A percentile compares a stretch with the other conserved stretches of the same genome.
Conservation (phyloP, 92 coral and sea anemone genomes). For the Blastomussa wellsi region DNA sequence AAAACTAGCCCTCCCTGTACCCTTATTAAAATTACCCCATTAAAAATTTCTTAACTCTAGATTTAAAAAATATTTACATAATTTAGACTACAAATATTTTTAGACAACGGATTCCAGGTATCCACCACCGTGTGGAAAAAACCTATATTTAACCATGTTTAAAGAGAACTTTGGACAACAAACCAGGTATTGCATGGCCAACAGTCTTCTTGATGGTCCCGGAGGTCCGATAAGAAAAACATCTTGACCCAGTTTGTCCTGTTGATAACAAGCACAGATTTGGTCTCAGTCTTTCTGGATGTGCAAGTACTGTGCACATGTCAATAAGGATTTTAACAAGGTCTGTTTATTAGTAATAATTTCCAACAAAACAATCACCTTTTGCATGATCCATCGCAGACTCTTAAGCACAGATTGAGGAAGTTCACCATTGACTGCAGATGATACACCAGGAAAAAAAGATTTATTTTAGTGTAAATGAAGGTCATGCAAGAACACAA, state of each 20-base stretch:
- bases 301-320: neutral
- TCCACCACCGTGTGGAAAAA: no score
- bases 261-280: neutral
- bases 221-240: constrained; percentile 96
- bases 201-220: constrained; percentile 85
- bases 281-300: neutral
- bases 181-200: constrained; percentile 97
- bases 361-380: constrained; percentile 64
- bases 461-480: no score
- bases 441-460: neutral
- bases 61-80: no score
- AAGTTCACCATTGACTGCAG: constrained; percentile 57
- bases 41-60: no score
- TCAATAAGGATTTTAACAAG: neutral
- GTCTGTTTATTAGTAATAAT: no score
- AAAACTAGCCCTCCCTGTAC: no score
- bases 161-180: constrained; percentile 15
- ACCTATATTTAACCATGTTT: neutral
- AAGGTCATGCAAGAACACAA: neutral
- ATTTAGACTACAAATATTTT: no score
- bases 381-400: constrained; percentile 97
- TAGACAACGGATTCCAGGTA: no score
- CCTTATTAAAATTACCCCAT: no score
- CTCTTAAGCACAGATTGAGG: constrained; percentile 76
- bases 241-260: constrained; percentile 99